Evolutionary conservation across 1,140 invertebrate species (phyloP).

Genomic region (Lepidurus apus): DNA sequence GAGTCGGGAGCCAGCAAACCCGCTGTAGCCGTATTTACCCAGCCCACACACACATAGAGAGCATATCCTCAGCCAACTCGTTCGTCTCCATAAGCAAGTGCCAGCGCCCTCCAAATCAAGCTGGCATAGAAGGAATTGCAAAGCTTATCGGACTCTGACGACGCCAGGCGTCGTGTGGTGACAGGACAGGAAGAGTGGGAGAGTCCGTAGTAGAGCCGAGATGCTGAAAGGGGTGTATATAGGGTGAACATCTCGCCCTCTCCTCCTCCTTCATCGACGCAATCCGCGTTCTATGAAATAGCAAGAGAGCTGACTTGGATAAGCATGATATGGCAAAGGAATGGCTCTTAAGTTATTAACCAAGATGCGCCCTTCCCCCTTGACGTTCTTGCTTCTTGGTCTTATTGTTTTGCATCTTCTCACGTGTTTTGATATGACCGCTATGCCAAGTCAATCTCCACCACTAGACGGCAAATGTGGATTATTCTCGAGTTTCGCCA

Average conservation of each 20-base stretch:
- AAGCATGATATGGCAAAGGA: not conserved
- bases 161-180: conserved; percentile 11
- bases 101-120: not conserved
- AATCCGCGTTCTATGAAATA: not conserved
- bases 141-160: conserved; percentile 13
- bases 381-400: not conserved
- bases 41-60: not conserved
- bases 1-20: no score
- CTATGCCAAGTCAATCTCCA: no score
- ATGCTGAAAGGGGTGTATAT: not conserved
- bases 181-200: conserved; percentile 4
- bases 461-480: no score
- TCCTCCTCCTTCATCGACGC: not conserved
- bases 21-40: not conserved
- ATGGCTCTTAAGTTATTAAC: conserved; percentile 4
- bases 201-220: not conserved
- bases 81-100: not conserved
- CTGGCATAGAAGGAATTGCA: conserved; percentile 21
- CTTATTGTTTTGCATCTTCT: not conserved
- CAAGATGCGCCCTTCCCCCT: not conserved
- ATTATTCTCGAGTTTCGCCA: no score
- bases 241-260: not conserved
- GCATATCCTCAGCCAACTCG: not conserved
- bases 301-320: not conserved
- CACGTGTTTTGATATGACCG: no score